Evolutionary conservation across 2,888 invertebrate species (phyloP).

Genomic region (Protodeltote pygarga): DNA sequence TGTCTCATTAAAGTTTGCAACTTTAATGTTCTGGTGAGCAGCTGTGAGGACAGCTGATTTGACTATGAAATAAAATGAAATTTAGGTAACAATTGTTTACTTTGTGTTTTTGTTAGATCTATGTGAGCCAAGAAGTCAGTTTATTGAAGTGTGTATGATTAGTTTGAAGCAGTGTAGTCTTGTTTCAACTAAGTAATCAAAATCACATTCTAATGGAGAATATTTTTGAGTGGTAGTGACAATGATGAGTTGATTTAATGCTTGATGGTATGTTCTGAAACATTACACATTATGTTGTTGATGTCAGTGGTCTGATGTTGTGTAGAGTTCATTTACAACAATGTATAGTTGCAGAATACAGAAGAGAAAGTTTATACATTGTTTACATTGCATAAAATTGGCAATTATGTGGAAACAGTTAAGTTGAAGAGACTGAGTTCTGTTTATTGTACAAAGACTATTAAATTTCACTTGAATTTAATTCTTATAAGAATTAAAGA

Average conservation of each 20-base stretch:
- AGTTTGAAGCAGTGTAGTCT: constrained; percentile 54
- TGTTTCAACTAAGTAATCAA: constrained; percentile 41
- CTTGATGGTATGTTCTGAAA: constrained; percentile 11
- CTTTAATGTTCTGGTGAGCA: constrained; percentile 60
- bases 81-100: constrained; percentile 71
- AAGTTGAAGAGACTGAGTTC: too few species aligned
- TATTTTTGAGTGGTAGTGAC: constrained; percentile 23
- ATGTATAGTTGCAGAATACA: constrained; percentile 7
- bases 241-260: constrained; percentile 38
- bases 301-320: background rate
- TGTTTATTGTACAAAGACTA: too few species aligned
- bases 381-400: constrained; percentile 43
- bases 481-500: too few species aligned
- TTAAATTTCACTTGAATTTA: too few species aligned
- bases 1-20: constrained; percentile 47
- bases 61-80: constrained; percentile 86
- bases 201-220: constrained; percentile 25
- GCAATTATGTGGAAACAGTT: background rate
- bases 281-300: constrained; percentile 15
- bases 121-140: constrained; percentile 27
- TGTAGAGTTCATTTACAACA: constrained; percentile 6
- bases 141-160: constrained; percentile 25
- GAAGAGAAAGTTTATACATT: constrained; percentile 59
- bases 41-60: constrained; percentile 70
- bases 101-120: constrained; percentile 40